These are phyloP conservation scores for Melanotaenia boesemani DNA, from an alignment of 2,797 vertebrate species.

Conservation along the genomic window DNA sequence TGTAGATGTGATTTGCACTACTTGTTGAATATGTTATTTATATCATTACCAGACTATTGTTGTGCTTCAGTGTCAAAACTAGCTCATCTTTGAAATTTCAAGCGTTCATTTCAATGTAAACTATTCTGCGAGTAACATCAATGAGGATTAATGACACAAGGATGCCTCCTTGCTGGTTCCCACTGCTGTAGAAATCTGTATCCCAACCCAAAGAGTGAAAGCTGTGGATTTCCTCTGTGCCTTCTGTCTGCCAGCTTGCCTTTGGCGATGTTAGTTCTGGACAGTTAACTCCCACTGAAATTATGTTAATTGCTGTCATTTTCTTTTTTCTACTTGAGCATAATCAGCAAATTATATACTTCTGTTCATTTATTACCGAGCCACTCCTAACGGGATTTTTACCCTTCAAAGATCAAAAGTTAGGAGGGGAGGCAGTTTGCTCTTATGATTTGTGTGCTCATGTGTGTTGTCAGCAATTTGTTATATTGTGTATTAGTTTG, in stretches of 20 bases:
- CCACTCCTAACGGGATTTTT: constrained; percentile 75
- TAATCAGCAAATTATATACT: constrained; percentile 86
- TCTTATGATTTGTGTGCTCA: constrained; percentile 29
- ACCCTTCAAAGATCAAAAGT: constrained; percentile 78
- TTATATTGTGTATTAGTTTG: constrained; percentile 27
- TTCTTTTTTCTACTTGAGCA: constrained; percentile 83
- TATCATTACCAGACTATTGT: not conserved
- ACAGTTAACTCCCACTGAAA: constrained; percentile 88
- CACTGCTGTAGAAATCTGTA: constrained; percentile 57
- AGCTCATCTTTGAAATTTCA: constrained; percentile 5
- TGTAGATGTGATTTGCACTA: not conserved
- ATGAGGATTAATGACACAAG: constrained; percentile 61
- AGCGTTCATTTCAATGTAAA: constrained; percentile 19
- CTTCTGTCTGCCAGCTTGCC: constrained; percentile 85
- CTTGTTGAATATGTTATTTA: not conserved
- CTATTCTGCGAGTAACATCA: constrained; percentile 24
- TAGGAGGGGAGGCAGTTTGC: constrained; percentile 56
- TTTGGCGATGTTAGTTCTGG: constrained; percentile 88
- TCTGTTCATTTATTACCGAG: constrained; percentile 78
- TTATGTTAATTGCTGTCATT: constrained; percentile 88
- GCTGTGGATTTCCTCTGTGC: constrained; percentile 71
- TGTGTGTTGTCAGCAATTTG: constrained; percentile 29
- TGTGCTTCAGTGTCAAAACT: constrained; percentile 20
- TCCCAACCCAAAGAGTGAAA: constrained; percentile 63
- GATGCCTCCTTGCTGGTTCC: constrained; percentile 49